A percentile compares a stretch with the other conserved stretches of the same genome.
phyloP scores from a whole-genome alignment of 2,888 invertebrate genomes.

The Nomada fucata region DNA sequence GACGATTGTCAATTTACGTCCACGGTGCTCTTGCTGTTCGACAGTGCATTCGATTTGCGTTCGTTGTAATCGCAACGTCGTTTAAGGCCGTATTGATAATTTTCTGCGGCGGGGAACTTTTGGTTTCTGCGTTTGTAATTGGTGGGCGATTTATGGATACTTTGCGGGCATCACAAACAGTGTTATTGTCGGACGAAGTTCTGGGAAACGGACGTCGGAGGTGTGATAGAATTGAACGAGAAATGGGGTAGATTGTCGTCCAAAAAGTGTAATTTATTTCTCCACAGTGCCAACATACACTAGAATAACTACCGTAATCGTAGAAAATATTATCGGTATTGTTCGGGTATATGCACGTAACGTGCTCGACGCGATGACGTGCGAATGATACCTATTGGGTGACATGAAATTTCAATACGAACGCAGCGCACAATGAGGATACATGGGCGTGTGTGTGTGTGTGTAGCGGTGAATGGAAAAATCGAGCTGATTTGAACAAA shows the following conservation, averaged over 20 bases:
- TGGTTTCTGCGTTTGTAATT: too few species aligned
- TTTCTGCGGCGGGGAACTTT: too few species aligned
- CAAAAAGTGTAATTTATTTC: constrained; percentile 66
- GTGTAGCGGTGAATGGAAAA: constrained; percentile 35
- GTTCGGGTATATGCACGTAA: constrained; percentile 51
- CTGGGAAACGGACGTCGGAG: background rate
- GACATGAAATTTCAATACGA: constrained; percentile 40
- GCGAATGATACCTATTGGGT: constrained; percentile 28
- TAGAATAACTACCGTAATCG: constrained; percentile 61
- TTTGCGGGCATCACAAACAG: too few species aligned
- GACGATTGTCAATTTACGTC: too few species aligned
- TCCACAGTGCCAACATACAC: constrained; percentile 62
- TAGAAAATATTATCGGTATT: constrained; percentile 63
- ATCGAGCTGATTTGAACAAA: constrained; percentile 52
- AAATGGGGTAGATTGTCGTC: constrained; percentile 14
- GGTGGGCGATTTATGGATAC: too few species aligned
- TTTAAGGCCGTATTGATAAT: too few species aligned
- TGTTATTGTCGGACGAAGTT: background rate
- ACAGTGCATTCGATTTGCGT: too few species aligned
- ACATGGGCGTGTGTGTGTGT: constrained; percentile 1
- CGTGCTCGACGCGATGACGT: constrained; percentile 43
- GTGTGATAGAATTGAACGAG: background rate
- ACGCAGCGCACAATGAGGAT: constrained; percentile 22
- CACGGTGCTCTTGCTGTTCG: too few species aligned
- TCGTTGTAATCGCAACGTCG: too few species aligned